These are phyloP conservation scores for Hirundo rustica DNA, from an alignment of 2,797 vertebrate species.

Conservation along the genomic window DNA sequence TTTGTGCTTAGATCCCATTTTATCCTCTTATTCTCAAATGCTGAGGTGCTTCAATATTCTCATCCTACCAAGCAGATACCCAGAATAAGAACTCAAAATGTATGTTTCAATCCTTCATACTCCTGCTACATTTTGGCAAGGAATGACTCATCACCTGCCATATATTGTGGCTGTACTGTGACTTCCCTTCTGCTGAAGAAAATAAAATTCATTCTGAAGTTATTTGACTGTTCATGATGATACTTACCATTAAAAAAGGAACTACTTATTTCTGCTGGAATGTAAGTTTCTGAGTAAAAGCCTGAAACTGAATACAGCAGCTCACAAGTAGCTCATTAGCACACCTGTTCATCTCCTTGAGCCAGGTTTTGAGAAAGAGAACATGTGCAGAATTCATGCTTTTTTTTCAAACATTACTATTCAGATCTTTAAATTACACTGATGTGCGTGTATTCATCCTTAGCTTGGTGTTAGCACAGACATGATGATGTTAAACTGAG, in stretches of 20 bases:
- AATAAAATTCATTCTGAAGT: background rate
- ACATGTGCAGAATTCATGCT: background rate
- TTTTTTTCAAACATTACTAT: background rate
- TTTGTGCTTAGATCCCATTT: background rate
- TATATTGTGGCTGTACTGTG: fast-evolving
- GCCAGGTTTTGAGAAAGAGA: background rate
- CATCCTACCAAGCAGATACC: background rate
- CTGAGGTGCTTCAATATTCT: background rate
- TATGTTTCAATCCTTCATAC: background rate
- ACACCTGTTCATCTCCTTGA: background rate
- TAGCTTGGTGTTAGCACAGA: background rate
- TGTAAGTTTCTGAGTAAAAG: background rate
- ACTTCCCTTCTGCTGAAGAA: background rate
- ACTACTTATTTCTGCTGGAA: background rate
- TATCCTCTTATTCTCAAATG: background rate
- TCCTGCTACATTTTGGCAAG: background rate
- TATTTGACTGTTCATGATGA: background rate
- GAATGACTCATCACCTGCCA: background rate
- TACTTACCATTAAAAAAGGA: background rate
- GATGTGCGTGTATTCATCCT: background rate
- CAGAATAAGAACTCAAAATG: background rate
- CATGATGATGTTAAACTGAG: background rate
- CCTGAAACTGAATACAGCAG: background rate
- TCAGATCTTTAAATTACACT: background rate
- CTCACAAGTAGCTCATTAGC: background rate